Percentiles rank a stretch among this genome's conserved stretches.
These are phyloP conservation scores for Euzophera pinguis DNA, from an alignment of 2,888 invertebrate species.

Conservation along the genomic window DNA sequence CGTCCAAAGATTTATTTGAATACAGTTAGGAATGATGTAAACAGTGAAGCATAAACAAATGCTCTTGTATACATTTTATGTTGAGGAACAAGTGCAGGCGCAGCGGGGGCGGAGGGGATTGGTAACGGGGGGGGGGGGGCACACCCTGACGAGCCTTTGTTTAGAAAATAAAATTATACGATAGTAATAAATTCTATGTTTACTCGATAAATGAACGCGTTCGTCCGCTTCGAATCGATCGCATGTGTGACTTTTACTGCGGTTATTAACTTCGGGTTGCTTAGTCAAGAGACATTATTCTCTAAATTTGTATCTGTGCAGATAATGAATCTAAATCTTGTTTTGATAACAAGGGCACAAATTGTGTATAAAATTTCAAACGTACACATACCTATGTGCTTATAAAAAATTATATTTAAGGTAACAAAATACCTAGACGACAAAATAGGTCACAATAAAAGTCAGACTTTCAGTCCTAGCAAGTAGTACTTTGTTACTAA, in stretches of 20 bases:
- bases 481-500: too few species aligned
- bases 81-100: slow-evolving; percentile 64
- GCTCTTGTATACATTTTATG: slow-evolving; percentile 62
- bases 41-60: slow-evolving; percentile 67
- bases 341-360: too few species aligned
- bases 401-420: too few species aligned
- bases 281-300: slow-evolving; percentile 17
- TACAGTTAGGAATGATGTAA: slow-evolving; percentile 53
- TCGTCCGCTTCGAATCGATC: slow-evolving; percentile 50
- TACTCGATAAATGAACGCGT: slow-evolving; percentile 68
- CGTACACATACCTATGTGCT: too few species aligned
- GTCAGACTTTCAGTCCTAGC: too few species aligned
- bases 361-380: too few species aligned
- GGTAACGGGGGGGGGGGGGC: slow-evolving; percentile 23
- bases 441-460: too few species aligned
- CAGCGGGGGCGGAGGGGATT: slow-evolving; percentile 43
- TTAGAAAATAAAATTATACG: slow-evolving; percentile 78
- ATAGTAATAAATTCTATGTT: slow-evolving; percentile 76
- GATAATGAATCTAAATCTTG: too few species aligned
- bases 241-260: slow-evolving; percentile 41
- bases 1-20: slow-evolving; percentile 51
- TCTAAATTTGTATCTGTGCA: too few species aligned
- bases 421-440: too few species aligned
- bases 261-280: slow-evolving; percentile 22
- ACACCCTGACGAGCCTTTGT: slow-evolving; percentile 66